Percentiles rank a stretch among this genome's conserved stretches.
These are phyloP conservation scores for Sebastes cheni DNA, from an alignment of 2,797 vertebrate genomes.

Conservation along the genomic window DNA sequence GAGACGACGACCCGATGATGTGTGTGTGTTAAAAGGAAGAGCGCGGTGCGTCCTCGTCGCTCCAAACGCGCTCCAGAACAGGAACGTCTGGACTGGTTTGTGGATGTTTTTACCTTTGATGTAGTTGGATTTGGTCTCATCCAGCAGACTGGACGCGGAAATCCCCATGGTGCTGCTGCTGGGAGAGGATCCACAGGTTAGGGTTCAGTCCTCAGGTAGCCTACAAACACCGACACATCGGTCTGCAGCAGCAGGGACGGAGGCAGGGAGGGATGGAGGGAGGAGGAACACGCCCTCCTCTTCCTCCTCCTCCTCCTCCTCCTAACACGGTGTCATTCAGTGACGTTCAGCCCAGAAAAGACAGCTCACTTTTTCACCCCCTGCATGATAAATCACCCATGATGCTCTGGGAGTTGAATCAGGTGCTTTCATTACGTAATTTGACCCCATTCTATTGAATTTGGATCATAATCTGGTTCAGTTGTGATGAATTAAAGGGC, in stretches of 20 bases:
- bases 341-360: neutral
- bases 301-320: slow-evolving; percentile 8
- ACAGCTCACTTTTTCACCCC: neutral
- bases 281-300: neutral
- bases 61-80: neutral
- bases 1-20: neutral
- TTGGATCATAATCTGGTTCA: neutral
- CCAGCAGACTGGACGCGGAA: slow-evolving; percentile 86
- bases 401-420: neutral
- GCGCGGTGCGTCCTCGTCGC: neutral
- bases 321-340: neutral
- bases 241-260: neutral
- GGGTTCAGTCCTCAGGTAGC: slow-evolving; percentile 43
- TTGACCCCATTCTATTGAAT: neutral
- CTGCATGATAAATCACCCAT: neutral
- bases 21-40: neutral
- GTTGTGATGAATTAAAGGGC: neutral
- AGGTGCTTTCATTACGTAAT: neutral
- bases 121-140: slow-evolving; percentile 84
- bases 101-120: slow-evolving; percentile 82
- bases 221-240: slow-evolving; percentile 19
- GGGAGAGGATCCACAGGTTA: slow-evolving; percentile 53
- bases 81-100: neutral
- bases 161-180: slow-evolving; percentile 81
- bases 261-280: neutral